Conservation (phyloP, 2,797 vertebrate species). For the Gephyroberyx darwinii region DNA sequence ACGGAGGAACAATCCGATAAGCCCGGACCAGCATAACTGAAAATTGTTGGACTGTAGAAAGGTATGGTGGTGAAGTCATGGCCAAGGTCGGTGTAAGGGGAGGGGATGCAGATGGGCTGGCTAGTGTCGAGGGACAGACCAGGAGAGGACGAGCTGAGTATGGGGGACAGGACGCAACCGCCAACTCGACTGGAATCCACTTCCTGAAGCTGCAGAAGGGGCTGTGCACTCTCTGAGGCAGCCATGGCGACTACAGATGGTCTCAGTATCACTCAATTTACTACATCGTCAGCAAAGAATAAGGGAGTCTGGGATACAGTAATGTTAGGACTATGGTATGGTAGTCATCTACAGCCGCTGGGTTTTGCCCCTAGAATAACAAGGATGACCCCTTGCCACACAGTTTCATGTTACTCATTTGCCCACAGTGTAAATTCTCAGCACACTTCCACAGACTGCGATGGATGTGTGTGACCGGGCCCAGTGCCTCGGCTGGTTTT, state of each 20-base stretch:
- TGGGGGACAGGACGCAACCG: conserved; percentile 78
- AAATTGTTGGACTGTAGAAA: conserved; percentile 88
- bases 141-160: conserved; percentile 79
- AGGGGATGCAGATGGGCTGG: conserved; percentile 88
- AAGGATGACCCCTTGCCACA: no score
- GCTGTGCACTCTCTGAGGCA: conserved; percentile 81
- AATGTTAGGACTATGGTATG: conserved; percentile 4
- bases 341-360: conserved; percentile 9
- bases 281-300: conserved; percentile 37
- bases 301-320: neutral
- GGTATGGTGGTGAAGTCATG: conserved; percentile 87
- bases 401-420: neutral
- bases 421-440: conserved; percentile 34
- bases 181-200: conserved; percentile 81
- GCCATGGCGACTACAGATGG: conserved; percentile 74
- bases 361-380: no score
- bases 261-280: conserved; percentile 10
- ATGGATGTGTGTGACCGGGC: neutral
- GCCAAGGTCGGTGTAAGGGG: conserved; percentile 87
- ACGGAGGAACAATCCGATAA: conserved; percentile 78
- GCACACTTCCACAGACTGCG: neutral
- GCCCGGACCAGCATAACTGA: conserved; percentile 82
- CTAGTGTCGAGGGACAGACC: conserved; percentile 75
- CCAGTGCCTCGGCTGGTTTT: neutral
- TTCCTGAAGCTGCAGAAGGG: conserved; percentile 87